Conservation (phyloP, 2,797 vertebrate genomes). For the Dryobates pubescens region DNA sequence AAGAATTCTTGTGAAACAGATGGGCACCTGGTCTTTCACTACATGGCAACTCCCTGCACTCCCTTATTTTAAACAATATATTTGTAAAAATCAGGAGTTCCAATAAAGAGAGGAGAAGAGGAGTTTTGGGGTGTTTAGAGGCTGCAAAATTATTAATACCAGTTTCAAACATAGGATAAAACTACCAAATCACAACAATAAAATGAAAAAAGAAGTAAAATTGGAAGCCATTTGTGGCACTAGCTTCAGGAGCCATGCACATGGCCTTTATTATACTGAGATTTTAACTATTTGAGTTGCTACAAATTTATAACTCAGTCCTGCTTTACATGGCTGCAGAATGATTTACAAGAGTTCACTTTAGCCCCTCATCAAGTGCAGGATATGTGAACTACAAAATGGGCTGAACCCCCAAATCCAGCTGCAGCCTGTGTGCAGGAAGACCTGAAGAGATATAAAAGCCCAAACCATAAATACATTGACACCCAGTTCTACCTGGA, state of each 20-base stretch:
- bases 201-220: not conserved
- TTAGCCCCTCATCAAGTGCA: not conserved
- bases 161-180: not conserved
- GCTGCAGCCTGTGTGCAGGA: not conserved
- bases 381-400: not conserved
- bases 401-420: not conserved
- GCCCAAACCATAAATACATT: not conserved
- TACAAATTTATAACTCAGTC: not conserved
- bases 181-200: too few relatives aligned
- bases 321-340: not conserved
- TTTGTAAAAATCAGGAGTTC: not conserved
- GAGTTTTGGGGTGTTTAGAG: conserved; percentile 16
- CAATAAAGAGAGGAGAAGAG: conserved; percentile 23
- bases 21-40: conserved; percentile 17
- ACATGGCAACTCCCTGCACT: not conserved
- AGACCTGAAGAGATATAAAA: not conserved
- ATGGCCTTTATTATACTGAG: not conserved
- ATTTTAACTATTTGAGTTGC: not conserved
- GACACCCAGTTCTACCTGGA: not conserved
- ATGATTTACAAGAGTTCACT: not conserved
- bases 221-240: not conserved
- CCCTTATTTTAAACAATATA: not conserved
- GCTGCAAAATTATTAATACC: conserved; percentile 41
- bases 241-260: not conserved
- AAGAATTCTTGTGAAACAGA: conserved; percentile 5